Percentiles rank a stretch among this genome's conserved stretches.
These are phyloP conservation scores for Mormyrus hasselquistii DNA, from an alignment of 2,797 vertebrate species.

Conservation along the genomic window DNA sequence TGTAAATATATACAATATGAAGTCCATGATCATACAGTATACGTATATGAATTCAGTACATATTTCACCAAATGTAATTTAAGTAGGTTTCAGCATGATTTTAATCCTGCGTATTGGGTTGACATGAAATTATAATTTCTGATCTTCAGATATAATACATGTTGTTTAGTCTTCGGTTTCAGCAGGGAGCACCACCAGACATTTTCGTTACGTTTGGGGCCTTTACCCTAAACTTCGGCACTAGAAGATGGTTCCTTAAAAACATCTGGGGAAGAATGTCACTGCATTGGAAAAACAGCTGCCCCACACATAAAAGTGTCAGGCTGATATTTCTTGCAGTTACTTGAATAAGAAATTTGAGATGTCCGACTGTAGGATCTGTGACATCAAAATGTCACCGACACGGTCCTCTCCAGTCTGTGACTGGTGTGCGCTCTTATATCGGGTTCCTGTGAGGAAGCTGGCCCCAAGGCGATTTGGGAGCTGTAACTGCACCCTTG, in stretches of 20 bases:
- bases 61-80: neutral
- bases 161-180: constrained; percentile 11
- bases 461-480: constrained; percentile 39
- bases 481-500: constrained; percentile 43
- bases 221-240: neutral
- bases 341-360: constrained; percentile 60
- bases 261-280: constrained; percentile 54
- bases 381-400: constrained; percentile 65
- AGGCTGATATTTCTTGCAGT: constrained; percentile 57
- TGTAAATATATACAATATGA: neutral
- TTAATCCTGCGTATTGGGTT: neutral
- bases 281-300: constrained; percentile 63
- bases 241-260: constrained; percentile 39
- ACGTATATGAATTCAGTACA: neutral
- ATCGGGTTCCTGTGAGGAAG: constrained; percentile 54
- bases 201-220: neutral
- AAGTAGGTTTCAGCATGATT: neutral
- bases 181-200: neutral
- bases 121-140: neutral
- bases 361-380: constrained; percentile 63
- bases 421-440: constrained; percentile 49
- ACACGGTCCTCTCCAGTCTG: constrained; percentile 43
- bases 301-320: constrained; percentile 59
- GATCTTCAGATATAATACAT: neutral
- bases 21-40: neutral